Evolutionary conservation across 1,140 invertebrate genomes (phyloP).

Genomic region (Anagrus nilaparvatae): DNA sequence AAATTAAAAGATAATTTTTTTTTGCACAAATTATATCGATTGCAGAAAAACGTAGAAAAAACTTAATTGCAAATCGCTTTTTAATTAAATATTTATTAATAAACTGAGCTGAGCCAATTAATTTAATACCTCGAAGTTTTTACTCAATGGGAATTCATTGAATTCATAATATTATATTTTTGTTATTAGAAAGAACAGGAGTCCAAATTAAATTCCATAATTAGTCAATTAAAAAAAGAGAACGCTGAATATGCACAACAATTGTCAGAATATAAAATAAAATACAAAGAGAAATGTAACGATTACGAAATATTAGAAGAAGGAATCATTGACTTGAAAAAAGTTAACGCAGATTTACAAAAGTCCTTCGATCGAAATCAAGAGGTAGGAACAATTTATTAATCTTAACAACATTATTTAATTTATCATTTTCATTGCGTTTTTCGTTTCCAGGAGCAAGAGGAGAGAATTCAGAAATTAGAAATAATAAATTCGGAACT

Average conservation of each 20-base stretch:
- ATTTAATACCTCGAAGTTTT: too few relatives aligned
- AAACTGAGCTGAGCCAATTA: too few relatives aligned
- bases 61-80: too few relatives aligned
- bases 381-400: slow-evolving; percentile 1
- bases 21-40: too few relatives aligned
- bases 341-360: neutral
- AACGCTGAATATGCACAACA: neutral
- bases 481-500: slow-evolving; percentile 14
- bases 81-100: too few relatives aligned
- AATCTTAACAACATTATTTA: neutral
- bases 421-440: neutral
- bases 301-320: slow-evolving; percentile 3
- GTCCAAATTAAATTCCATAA: slow-evolving; percentile 2
- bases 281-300: slow-evolving; percentile 1
- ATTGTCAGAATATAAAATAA: neutral
- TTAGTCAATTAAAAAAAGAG: slow-evolving; percentile 1
- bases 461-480: slow-evolving; percentile 16
- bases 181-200: slow-evolving; percentile 10
- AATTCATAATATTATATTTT: too few relatives aligned
- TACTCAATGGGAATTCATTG: too few relatives aligned
- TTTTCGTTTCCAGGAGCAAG: slow-evolving; percentile 7
- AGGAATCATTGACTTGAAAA: slow-evolving; percentile 1
- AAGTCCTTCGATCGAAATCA: slow-evolving; percentile 1
- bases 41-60: too few relatives aligned
- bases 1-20: too few relatives aligned